Base-by-base conservation (phyloP, 1,140 invertebrate genomes). In the Melanaphis sacchari region DNA sequence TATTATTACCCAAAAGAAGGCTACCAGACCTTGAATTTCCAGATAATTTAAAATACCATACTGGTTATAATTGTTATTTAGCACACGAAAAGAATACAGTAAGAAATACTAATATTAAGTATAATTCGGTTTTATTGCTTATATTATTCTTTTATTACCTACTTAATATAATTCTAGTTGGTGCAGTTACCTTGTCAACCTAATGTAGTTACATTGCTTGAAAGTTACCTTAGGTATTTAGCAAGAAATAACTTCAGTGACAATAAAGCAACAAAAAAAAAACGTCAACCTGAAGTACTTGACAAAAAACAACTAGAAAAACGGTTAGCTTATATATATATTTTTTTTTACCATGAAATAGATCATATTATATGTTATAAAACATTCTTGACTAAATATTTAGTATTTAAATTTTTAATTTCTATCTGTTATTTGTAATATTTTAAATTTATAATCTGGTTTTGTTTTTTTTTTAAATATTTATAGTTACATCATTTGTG, bases 201-300 rank as follows among this genome's bases (percentile, higher is more conserved):
- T 31, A 93, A 93, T 93, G 91, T 93, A 7, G 91, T 93, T n/a
- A 93, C 91, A 52, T 54, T 93, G 15, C 49, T 93, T 26, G 91
- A 93, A 93, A 52, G 84, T 85, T 93, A 93, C 36, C 43, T 93
- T 31, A 93, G 54, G 18, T 85, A 93, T 41, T 85, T 85, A 54
- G 91, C 91, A 4, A 85, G 38, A 84, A 93, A 84, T 52, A 38
- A 93, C 38, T 93, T 87, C 46, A 88, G 2, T 36, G 38, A 66
- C 4, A 66, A 59, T 46, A 66, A 89, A 66, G 15, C n/a, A 76
- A 92, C 59, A 0, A 85, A 93, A 93, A 85, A 41, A 21, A 54
- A n/a, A 24, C 81, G 91, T 54, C 36, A 49, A 93, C 43, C 41
- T 26, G 91, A 93, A 93, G 81, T 84, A 22, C 43, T 85, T 52